Evolutionary conservation across 2,888 invertebrate species (phyloP), one percentile per base, ranked within the genome.

Genomic region (Hemistola chrysoprasaria): DNA sequence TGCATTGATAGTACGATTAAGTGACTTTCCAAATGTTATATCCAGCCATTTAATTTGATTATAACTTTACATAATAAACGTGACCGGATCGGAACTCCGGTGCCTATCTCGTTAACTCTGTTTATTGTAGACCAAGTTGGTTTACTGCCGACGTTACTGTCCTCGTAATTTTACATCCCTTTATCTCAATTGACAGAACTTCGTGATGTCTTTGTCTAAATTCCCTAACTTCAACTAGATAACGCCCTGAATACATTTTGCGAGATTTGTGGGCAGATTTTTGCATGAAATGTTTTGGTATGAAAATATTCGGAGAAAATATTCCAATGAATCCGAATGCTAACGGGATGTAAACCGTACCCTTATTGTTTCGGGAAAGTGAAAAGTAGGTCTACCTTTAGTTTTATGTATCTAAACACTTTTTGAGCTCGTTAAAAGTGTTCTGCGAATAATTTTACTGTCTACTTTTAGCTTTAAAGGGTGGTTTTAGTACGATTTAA

Each of bases 121-220:
- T 71, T 74, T 71, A 72, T 68, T 60, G 56, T 45, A 45, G 58
- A 65, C 56, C 59, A 65, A 72, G 64, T 78, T 70, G 70, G 65
- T 79, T 78, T 76, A 75, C 67, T 65, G 58, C 70, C 65, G 59
- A 65, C 71, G 71, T 81, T 70, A 78, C 73, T 74, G 75, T 71
- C 68, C 69, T 74, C 74, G 74, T 81, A 78, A 82, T 81, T 80
- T 83, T 74, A 79, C 75, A 71, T 80, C 78, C 76, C 80, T 80
- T 81, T 84, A 82, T 81, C 81, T 79, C 69, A 71, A 79, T 77
- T 70, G 74, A 68, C 75, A 72, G 71, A 76, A 83, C 71, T 81
- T 78, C 67, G 65, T 71, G 76, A 77, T 78, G 80, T 75, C 80
- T 81, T 80, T 66, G 68, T 64, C 59, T 62, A 53, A 66, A 65